Percentiles rank a stretch among this genome's conserved stretches.
These are phyloP conservation scores for Lasioglossum malachurum DNA, from an alignment of 2,888 invertebrate genomes.

Conservation along the genomic window DNA sequence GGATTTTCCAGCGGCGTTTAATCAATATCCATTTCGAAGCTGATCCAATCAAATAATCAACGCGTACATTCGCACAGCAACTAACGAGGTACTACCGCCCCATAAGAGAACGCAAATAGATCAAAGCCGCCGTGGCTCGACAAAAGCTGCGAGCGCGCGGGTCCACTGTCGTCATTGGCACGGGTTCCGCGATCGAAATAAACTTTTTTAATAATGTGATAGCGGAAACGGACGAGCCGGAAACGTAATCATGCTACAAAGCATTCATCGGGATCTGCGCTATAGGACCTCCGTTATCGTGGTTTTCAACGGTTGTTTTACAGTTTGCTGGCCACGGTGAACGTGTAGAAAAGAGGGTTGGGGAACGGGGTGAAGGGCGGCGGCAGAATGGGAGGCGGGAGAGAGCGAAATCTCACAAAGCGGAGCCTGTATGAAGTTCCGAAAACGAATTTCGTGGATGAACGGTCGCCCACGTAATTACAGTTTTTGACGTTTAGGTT, in stretches of 20 bases:
- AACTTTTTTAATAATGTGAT: slow-evolving; percentile 59
- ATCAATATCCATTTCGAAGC: not conserved
- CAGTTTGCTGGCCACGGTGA: slow-evolving; percentile 41
- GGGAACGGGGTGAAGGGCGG: not conserved
- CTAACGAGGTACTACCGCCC: not conserved
- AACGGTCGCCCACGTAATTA: slow-evolving; percentile 52
- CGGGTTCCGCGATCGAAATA: slow-evolving; percentile 13
- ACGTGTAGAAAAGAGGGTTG: slow-evolving; percentile 1
- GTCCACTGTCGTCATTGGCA: not conserved
- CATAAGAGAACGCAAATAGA: not conserved
- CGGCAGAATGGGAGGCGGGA: not conserved
- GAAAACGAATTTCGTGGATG: slow-evolving; percentile 54
- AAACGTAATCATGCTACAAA: slow-evolving; percentile 48
- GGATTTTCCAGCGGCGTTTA: not conserved
- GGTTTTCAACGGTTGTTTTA: slow-evolving; percentile 53
- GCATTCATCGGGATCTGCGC: slow-evolving; percentile 39
- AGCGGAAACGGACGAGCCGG: slow-evolving; percentile 17
- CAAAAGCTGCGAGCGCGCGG: not conserved
- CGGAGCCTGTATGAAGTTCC: slow-evolving; percentile 29
- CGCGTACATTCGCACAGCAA: not conserved
- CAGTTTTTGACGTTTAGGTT: slow-evolving; percentile 57
- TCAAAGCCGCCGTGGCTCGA: not conserved
- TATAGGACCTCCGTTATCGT: slow-evolving; percentile 36
- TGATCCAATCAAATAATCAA: not conserved
- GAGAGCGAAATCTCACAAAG: slow-evolving; percentile 37